Conservation (phyloP, 2,113 vertebrate species). For the Vulpes ferrilata region DNA sequence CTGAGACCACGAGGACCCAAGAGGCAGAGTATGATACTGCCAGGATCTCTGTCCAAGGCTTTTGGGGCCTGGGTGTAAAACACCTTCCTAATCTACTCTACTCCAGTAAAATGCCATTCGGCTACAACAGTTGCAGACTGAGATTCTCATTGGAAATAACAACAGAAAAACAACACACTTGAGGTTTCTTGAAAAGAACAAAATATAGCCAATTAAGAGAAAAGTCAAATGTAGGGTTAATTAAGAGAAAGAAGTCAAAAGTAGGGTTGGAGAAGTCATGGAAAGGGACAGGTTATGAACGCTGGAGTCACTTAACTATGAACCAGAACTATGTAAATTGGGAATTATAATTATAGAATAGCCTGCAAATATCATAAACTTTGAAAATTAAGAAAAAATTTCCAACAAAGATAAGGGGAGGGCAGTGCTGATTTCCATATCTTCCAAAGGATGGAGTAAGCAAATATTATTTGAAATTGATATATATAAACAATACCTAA, state of each 20-base stretch:
- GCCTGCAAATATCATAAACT: not conserved
- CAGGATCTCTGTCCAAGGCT: not conserved
- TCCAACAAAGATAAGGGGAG: not conserved
- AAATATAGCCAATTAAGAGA: not conserved
- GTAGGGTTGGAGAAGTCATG: not conserved
- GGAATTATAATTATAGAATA: not conserved
- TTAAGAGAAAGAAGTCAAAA: not conserved
- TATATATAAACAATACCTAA: not conserved
- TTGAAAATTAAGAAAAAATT: not conserved
- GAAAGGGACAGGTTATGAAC: not conserved
- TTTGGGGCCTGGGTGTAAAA: not conserved
- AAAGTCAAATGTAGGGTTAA: not conserved
- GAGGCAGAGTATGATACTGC: not conserved
- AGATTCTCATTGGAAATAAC: not conserved
- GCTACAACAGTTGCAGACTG: not conserved
- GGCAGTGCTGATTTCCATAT: not conserved
- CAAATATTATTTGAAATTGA: slow-evolving; percentile 12
- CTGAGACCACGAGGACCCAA: not conserved
- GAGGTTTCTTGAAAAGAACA: not conserved
- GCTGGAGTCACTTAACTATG: not conserved
- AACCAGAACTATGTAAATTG: not conserved
- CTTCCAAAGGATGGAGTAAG: not conserved
- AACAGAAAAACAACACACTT: not conserved
- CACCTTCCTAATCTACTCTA: not conserved
- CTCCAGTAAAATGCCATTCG: not conserved